These are phyloP conservation scores for Cerastoderma edule DNA, from an alignment of 2,888 invertebrate genomes.

Conservation along the genomic window DNA sequence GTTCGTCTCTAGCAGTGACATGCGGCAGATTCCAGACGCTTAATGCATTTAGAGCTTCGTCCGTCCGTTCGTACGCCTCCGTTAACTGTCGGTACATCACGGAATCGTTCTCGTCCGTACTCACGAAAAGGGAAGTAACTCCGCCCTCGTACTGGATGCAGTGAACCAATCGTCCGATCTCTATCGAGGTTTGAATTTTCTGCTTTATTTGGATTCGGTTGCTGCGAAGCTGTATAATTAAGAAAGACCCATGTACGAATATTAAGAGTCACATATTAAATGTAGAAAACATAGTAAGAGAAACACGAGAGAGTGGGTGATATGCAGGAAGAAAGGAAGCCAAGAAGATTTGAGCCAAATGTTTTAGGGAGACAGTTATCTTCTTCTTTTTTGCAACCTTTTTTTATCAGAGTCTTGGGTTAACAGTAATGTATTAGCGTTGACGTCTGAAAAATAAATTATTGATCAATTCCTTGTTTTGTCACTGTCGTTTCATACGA, in stretches of 20 bases:
- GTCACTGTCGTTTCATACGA: too few relatives aligned
- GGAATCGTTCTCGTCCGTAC: slow-evolving; percentile 14
- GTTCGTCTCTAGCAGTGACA: background rate
- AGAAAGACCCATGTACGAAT: background rate
- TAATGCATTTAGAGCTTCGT: slow-evolving; percentile 25
- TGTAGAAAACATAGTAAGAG: background rate
- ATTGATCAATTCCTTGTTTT: too few relatives aligned
- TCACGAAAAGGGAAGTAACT: slow-evolving; percentile 31
- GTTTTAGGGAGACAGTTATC: too few relatives aligned
- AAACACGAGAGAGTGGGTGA: background rate
- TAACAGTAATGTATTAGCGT: too few relatives aligned
- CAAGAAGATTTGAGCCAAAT: background rate
- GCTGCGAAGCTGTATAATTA: slow-evolving; percentile 9
- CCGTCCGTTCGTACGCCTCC: slow-evolving; percentile 27
- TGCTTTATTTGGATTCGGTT: slow-evolving; percentile 14
- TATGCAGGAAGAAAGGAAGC: background rate
- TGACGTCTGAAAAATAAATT: too few relatives aligned
- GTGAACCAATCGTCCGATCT: slow-evolving; percentile 35
- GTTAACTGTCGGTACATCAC: background rate
- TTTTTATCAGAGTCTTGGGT: too few relatives aligned
- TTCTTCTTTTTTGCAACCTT: too few relatives aligned
- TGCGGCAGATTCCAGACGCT: slow-evolving; percentile 19
- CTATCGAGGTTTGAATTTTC: slow-evolving; percentile 35
- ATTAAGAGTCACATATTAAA: background rate
- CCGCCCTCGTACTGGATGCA: slow-evolving; percentile 35